Evolutionary conservation across 2,113 vertebrate species (phyloP).

Genomic region (Caranx ignobilis): DNA sequence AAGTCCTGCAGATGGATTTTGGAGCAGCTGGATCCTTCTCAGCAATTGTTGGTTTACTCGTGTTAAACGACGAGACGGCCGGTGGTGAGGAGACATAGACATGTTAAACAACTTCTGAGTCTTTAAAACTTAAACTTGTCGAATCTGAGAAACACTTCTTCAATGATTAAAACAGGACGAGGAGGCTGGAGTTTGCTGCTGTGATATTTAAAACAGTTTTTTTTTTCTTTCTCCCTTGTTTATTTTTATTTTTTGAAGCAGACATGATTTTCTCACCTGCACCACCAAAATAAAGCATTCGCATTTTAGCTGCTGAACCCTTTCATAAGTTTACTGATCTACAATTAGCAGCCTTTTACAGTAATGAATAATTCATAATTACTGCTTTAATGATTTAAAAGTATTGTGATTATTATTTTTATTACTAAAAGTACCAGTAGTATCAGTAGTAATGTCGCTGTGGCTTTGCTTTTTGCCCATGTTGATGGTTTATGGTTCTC

Average conservation of each 20-base stretch:
- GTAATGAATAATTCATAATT: not conserved
- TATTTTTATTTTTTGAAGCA: not conserved
- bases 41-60: not conserved
- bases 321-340: not conserved
- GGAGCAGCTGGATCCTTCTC: not conserved
- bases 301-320: too few species aligned
- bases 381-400: not conserved
- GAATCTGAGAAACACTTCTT: too few species aligned
- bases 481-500: constrained; percentile 10
- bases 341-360: not conserved
- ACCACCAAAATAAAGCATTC: too few species aligned
- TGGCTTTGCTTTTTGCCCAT: constrained; percentile 2
- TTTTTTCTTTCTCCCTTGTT: too few species aligned
- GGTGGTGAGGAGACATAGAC: too few species aligned
- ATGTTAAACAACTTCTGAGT: not conserved
- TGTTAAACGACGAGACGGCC: too few species aligned
- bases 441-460: not conserved
- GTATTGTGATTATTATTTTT: not conserved
- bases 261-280: too few species aligned
- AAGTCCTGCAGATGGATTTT: not conserved
- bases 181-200: not conserved
- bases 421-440: not conserved
- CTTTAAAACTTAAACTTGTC: not conserved
- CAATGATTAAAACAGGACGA: too few species aligned
- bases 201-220: not conserved